phyloP scores from a whole-genome alignment of 2,888 invertebrate genomes.

The Drosophila nr. perissopoda region DNA sequence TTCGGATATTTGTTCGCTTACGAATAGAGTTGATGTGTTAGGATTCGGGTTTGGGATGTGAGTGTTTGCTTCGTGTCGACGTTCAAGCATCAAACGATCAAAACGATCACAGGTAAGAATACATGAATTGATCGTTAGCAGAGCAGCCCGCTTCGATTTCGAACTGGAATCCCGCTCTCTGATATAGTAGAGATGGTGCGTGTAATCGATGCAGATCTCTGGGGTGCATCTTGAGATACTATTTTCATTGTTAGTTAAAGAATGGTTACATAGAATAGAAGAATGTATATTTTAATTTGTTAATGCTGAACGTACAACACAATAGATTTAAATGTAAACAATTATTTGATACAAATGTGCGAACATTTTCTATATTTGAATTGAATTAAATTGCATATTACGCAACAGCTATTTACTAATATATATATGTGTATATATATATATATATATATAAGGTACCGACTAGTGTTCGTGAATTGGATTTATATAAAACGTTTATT shows the following conservation, averaged over 20 bases:
- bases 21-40: background rate
- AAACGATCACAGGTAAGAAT: background rate
- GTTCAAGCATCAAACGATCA: background rate
- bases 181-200: background rate
- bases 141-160: background rate
- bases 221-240: slow-evolving; percentile 7
- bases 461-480: slow-evolving; percentile 44
- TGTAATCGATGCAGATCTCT: background rate
- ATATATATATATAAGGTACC: slow-evolving; percentile 29
- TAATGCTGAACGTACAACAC: slow-evolving; percentile 26
- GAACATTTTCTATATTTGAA: slow-evolving; percentile 36
- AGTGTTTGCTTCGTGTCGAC: background rate
- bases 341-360: slow-evolving; percentile 39
- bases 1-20: background rate
- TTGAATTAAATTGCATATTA: slow-evolving; percentile 29
- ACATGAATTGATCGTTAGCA: background rate
- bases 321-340: slow-evolving; percentile 36
- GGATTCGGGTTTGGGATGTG: background rate
- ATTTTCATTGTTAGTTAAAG: slow-evolving; percentile 23
- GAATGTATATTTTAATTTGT: slow-evolving; percentile 13
- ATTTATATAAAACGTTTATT: slow-evolving; percentile 60
- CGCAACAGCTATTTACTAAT: slow-evolving; percentile 20
- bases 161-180: background rate
- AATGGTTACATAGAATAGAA: slow-evolving; percentile 29
- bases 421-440: slow-evolving; percentile 5